Conservation (phyloP, 1,140 invertebrate genomes). For the Aphaenogaster rudis region DNA sequence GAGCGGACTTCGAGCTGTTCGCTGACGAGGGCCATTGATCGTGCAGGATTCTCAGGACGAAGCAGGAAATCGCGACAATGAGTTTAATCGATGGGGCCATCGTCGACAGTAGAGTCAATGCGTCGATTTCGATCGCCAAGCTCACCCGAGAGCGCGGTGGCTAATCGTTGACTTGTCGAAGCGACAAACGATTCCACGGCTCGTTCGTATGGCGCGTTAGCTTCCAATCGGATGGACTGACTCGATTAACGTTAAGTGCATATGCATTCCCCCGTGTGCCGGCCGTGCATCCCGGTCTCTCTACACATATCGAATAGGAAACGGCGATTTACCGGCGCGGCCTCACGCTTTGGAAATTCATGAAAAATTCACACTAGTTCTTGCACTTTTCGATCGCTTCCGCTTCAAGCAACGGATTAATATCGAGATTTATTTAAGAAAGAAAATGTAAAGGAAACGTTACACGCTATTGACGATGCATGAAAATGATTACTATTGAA, state of each 20-base stretch:
- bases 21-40: background rate
- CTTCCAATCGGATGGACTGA: constrained; percentile 35
- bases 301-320: constrained; percentile 27
- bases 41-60: constrained; percentile 51
- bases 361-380: constrained; percentile 23
- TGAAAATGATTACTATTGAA: background rate
- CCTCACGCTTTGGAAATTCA: background rate
- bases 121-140: background rate
- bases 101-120: constrained; percentile 12
- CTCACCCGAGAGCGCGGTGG: background rate
- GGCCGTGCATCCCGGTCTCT: background rate
- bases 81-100: constrained; percentile 47
- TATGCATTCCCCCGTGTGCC: constrained; percentile 1
- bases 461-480: background rate
- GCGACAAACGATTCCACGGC: constrained; percentile 40
- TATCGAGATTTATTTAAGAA: constrained; percentile 7
- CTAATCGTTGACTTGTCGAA: constrained; percentile 42
- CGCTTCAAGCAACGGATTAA: background rate
- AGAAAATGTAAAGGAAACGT: background rate
- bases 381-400: constrained; percentile 29
- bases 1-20: constrained; percentile 4
- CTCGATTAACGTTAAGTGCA: constrained; percentile 49
- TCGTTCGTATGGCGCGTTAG: constrained; percentile 50
- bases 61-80: constrained; percentile 40
- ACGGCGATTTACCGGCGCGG: constrained; percentile 17